A percentile compares a stretch with the other conserved stretches of the same genome.
Evolutionary conservation across 1,140 invertebrate species (phyloP).

Genomic region (Elysia chlorotica): DNA sequence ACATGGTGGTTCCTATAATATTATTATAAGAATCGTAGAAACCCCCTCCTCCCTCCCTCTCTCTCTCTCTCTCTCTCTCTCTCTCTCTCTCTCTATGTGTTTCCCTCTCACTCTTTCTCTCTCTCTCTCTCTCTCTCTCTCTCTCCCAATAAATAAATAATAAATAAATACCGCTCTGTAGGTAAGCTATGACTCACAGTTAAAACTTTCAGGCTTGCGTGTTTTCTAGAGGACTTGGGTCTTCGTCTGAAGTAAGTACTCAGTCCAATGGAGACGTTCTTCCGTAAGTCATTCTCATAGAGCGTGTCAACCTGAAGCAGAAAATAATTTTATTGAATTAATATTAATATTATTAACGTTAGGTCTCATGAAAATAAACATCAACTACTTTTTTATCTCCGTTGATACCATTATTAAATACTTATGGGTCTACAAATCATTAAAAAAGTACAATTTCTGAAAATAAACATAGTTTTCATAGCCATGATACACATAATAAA

Average conservation of each 20-base stretch:
- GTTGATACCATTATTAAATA: too few species aligned
- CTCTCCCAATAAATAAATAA: too few species aligned
- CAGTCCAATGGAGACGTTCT: not conserved
- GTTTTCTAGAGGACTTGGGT: not conserved
- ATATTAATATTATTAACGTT: not conserved
- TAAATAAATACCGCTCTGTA: too few species aligned
- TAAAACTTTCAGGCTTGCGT: not conserved
- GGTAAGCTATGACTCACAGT: not conserved
- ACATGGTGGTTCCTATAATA: too few species aligned
- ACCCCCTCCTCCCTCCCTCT: too few species aligned
- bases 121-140: not conserved
- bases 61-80: not conserved
- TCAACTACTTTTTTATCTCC: not conserved
- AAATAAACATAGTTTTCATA: not conserved
- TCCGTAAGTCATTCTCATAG: not conserved
- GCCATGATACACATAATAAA: too few species aligned
- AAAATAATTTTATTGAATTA: not conserved
- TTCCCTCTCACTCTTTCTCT: not conserved
- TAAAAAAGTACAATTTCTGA: not conserved
- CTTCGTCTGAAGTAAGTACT: not conserved
- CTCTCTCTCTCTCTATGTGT: not conserved
- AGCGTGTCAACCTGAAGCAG: not conserved
- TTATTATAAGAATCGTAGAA: too few species aligned
- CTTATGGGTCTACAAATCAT: too few species aligned
- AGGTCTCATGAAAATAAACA: not conserved